Conservation (phyloP, 2,797 vertebrate genomes). For the Parauchenoglanis ngamensis region DNA sequence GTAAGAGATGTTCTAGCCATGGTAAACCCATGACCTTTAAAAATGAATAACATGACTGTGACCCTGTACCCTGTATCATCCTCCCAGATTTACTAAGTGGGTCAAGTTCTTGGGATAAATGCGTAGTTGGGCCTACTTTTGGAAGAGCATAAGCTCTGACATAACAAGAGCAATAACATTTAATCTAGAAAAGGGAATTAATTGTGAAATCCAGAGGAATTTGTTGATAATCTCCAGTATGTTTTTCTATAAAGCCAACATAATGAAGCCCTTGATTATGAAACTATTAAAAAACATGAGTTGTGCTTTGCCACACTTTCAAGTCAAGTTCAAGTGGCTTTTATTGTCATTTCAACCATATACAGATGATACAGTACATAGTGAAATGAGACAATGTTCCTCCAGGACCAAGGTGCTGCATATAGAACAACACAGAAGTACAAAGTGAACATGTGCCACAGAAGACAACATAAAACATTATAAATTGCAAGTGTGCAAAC, state of each 20-base stretch:
- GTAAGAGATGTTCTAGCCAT: too few relatives aligned
- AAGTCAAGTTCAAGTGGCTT: too few relatives aligned
- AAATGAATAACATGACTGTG: not conserved
- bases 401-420: too few relatives aligned
- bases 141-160: not conserved
- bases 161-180: not conserved
- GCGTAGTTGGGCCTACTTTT: not conserved
- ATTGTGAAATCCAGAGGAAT: not conserved
- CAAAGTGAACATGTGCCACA: too few relatives aligned
- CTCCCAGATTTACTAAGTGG: not conserved
- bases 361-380: too few relatives aligned
- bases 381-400: too few relatives aligned
- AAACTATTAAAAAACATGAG: not conserved
- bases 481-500: too few relatives aligned
- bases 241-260: not conserved
- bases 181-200: not conserved
- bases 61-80: constrained; percentile 3
- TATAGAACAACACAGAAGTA: too few relatives aligned
- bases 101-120: not conserved
- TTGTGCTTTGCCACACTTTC: not conserved
- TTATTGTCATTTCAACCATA: too few relatives aligned
- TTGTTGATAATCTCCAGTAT: not conserved
- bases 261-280: not conserved
- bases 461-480: too few relatives aligned
- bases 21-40: not conserved